Percentiles rank a stretch among this genome's conserved stretches.
Conservation (phyloP, 1,140 invertebrate genomes). For the Zaprionus inermis region DNA sequence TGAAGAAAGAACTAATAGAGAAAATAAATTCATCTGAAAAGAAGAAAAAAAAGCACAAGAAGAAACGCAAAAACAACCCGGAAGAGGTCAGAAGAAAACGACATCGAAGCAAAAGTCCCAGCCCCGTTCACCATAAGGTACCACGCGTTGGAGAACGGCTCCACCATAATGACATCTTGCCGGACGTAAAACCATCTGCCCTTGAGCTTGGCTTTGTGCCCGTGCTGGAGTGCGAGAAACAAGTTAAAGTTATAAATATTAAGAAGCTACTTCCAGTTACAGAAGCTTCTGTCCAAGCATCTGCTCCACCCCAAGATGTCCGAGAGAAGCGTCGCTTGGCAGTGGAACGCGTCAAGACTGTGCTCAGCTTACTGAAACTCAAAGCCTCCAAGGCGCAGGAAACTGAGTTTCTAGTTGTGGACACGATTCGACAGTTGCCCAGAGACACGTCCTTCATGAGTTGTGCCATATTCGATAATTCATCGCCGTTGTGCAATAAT, state of each 20-base stretch:
- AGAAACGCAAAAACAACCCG: conserved; percentile 35
- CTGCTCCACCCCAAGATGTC: neutral
- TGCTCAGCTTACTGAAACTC: conserved; percentile 14
- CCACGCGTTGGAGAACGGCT: neutral
- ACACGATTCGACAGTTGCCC: conserved; percentile 54
- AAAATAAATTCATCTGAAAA: conserved; percentile 19
- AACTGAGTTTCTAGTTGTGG: conserved; percentile 48
- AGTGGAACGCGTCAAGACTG: conserved; percentile 28
- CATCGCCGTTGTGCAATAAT: conserved; percentile 62
- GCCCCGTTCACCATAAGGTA: neutral
- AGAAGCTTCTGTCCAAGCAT: neutral
- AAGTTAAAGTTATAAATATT: conserved; percentile 8
- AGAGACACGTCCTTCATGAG: conserved; percentile 15
- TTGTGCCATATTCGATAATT: conserved; percentile 49
- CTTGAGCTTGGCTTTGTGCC: conserved; percentile 13
- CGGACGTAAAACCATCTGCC: neutral
- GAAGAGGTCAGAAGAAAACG: conserved; percentile 17
- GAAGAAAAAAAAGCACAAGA: conserved; percentile 49
- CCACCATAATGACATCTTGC: neutral
- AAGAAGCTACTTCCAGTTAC: conserved; percentile 13
- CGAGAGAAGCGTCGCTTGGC: conserved; percentile 37
- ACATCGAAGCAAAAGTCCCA: neutral
- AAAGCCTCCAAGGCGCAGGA: conserved; percentile 13
- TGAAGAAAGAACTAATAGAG: neutral
- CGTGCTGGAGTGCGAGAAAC: conserved; percentile 16